Evolutionary conservation across 2,888 invertebrate genomes (phyloP).

Genomic region (Pimpla rufipes): DNA sequence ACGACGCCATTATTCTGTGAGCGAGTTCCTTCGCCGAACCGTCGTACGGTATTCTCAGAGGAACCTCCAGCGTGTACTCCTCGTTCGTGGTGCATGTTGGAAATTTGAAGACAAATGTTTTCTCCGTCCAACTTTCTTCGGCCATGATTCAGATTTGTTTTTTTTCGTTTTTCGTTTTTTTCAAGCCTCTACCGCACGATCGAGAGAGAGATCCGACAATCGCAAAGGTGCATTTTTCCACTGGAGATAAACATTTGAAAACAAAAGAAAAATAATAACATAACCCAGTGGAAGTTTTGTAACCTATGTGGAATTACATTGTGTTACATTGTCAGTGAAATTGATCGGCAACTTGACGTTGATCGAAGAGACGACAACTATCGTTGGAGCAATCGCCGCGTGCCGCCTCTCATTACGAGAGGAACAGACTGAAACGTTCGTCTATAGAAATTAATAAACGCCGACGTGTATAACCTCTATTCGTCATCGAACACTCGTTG

Average conservation of each 20-base stretch:
- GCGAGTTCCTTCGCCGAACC: constrained; percentile 89
- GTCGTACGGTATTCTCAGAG: constrained; percentile 88
- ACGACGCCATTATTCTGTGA: constrained; percentile 89
- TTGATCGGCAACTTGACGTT: not conserved
- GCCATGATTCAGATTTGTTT: constrained; percentile 70
- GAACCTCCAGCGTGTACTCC: constrained; percentile 88
- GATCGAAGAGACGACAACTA: not conserved
- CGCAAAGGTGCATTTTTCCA: constrained; percentile 9
- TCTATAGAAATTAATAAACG: not conserved
- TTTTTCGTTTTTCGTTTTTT: not conserved
- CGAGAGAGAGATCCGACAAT: not conserved
- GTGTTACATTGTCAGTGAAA: not conserved
- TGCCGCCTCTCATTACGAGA: not conserved
- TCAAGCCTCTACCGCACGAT: too few species aligned
- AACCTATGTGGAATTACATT: too few species aligned
- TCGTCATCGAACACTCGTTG: not conserved
- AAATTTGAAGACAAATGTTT: constrained; percentile 86
- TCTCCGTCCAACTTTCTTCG: constrained; percentile 80
- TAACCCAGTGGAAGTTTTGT: too few species aligned
- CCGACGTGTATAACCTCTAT: constrained; percentile 51
- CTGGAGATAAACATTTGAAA: not conserved
- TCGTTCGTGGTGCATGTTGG: constrained; percentile 88
- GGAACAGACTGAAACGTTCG: not conserved
- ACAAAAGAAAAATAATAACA: not conserved
- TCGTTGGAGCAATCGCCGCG: not conserved